Evolutionary conservation across 2,797 vertebrate genomes (phyloP).

Genomic region (Spinus olivaceus): DNA sequence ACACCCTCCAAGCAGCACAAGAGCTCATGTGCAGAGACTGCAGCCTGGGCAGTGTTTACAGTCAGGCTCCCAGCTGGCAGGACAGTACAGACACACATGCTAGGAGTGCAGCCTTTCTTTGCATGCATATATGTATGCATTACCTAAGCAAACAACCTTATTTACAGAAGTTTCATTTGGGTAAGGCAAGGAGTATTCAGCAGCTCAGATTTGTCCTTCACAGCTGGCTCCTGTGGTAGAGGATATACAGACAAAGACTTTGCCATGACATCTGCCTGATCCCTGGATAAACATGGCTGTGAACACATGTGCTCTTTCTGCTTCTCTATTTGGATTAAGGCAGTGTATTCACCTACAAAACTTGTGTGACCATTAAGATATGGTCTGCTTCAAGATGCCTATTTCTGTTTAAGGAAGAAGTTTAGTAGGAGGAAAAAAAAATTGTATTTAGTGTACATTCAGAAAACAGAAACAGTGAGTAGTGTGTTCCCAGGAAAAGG

Average conservation of each 20-base stretch:
- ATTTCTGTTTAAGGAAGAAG: neutral
- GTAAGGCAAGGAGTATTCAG: neutral
- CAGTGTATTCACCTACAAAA: neutral
- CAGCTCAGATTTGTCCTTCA: slow-evolving; percentile 2
- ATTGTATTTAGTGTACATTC: neutral
- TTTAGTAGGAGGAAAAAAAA: neutral
- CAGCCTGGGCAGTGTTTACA: neutral
- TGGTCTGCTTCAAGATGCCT: neutral
- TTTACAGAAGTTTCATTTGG: slow-evolving; percentile 19
- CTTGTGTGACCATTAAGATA: neutral
- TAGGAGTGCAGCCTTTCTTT: neutral
- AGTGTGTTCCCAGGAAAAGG: neutral
- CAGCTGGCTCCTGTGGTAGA: neutral
- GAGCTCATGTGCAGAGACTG: neutral
- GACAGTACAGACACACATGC: neutral
- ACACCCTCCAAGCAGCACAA: neutral
- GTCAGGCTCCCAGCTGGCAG: neutral
- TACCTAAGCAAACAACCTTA: slow-evolving; percentile 13
- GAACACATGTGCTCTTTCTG: slow-evolving; percentile 40
- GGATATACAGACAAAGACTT: slow-evolving; percentile 35
- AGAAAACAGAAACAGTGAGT: neutral
- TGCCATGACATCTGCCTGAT: slow-evolving; percentile 49
- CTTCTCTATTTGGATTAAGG: slow-evolving; percentile 6
- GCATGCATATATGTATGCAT: neutral
- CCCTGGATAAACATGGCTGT: slow-evolving; percentile 30